Conservation (phyloP, 2,888 invertebrate genomes). For the Idaea dimidiata region DNA sequence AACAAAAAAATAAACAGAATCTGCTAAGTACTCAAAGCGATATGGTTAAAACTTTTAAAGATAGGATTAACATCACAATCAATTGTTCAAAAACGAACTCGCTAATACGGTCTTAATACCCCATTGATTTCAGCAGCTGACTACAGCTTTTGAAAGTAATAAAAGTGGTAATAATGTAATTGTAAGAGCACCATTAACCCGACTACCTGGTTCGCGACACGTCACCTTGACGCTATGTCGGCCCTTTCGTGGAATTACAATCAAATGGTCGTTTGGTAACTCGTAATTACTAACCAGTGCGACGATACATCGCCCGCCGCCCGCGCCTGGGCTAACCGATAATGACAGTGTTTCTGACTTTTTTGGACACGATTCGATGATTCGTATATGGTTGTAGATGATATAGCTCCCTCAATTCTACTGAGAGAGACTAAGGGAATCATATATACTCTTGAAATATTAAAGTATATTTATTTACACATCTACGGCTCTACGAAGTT, state of each 20-base stretch:
- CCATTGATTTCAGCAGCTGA: background rate
- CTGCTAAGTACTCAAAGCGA: background rate
- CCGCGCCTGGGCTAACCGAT: background rate
- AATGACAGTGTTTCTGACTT: background rate
- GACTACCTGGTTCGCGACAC: constrained; percentile 21
- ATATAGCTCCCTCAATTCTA: background rate
- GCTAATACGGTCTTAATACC: background rate
- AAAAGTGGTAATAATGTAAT: background rate
- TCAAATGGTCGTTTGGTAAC: constrained; percentile 28
- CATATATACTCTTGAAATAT: too few species aligned
- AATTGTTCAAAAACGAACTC: background rate
- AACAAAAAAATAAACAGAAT: background rate
- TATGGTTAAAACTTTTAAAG: background rate
- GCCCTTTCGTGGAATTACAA: constrained; percentile 30
- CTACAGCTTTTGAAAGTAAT: background rate
- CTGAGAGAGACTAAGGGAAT: too few species aligned
- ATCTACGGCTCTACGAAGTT: too few species aligned
- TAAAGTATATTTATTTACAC: too few species aligned
- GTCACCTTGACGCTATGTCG: constrained; percentile 24
- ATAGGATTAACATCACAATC: background rate
- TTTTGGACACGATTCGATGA: background rate
- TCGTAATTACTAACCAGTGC: constrained; percentile 18
- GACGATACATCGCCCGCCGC: background rate
- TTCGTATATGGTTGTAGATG: background rate
- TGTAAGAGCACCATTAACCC: background rate